phyloP scores from a whole-genome alignment of 1,140 invertebrate genomes.

The Drosophila mayri region DNA sequence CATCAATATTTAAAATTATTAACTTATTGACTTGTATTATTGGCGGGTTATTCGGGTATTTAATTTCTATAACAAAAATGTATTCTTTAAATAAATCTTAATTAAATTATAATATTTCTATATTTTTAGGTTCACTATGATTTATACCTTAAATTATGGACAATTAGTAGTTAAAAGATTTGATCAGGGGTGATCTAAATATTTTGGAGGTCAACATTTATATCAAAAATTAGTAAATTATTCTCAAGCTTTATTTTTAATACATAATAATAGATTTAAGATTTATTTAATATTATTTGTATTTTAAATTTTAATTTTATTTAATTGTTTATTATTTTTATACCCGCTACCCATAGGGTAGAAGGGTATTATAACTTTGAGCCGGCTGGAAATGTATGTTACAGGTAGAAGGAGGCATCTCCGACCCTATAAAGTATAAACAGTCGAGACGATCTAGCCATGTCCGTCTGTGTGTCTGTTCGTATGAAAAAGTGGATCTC shows the following conservation, averaged over 20 bases:
- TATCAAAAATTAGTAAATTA: constrained; percentile 64
- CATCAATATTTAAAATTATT: constrained; percentile 85
- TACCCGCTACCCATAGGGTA: too few relatives aligned
- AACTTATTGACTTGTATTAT: constrained; percentile 84
- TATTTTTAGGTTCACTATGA: constrained; percentile 83
- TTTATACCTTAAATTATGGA: constrained; percentile 83
- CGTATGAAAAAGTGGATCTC: too few relatives aligned
- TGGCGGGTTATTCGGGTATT: constrained; percentile 80
- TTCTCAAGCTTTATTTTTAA: constrained; percentile 54
- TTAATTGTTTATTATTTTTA: constrained; percentile 83
- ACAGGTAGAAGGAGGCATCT: too few relatives aligned
- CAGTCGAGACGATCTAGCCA: too few relatives aligned
- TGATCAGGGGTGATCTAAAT: too few relatives aligned
- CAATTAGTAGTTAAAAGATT: too few relatives aligned
- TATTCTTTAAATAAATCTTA: constrained; percentile 83
- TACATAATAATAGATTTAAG: constrained; percentile 85
- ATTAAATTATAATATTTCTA: constrained; percentile 77
- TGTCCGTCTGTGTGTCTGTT: too few relatives aligned
- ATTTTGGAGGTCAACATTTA: constrained; percentile 84
- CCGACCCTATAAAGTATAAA: too few relatives aligned
- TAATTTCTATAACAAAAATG: constrained; percentile 83
- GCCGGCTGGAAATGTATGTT: too few relatives aligned
- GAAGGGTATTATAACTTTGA: too few relatives aligned
- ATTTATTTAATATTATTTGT: constrained; percentile 86
- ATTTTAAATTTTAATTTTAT: constrained; percentile 83